Evolutionary conservation across 2,113 vertebrate genomes (phyloP).

Genomic region (Furnarius figulus): DNA sequence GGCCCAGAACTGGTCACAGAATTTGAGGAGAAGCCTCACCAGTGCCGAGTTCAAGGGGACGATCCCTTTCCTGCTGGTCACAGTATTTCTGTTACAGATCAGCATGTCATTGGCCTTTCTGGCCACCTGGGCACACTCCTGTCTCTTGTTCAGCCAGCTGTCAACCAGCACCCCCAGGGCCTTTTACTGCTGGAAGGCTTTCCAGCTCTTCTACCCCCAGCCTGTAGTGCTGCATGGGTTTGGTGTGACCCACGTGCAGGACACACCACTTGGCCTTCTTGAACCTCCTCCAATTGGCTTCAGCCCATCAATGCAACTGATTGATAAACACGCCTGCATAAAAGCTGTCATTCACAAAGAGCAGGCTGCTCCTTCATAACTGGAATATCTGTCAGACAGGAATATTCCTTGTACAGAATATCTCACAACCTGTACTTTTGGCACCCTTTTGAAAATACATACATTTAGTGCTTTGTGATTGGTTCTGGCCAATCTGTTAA

Average conservation of each 20-base stretch:
- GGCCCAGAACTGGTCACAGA: neutral
- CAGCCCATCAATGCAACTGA: neutral
- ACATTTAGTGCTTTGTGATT: neutral
- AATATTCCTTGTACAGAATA: neutral
- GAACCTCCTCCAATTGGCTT: neutral
- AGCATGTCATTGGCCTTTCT: neutral
- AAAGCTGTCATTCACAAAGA: neutral
- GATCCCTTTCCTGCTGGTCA: neutral
- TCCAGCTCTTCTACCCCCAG: neutral
- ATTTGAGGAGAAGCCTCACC: neutral
- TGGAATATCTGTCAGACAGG: neutral
- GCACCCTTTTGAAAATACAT: neutral
- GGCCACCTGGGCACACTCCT: neutral
- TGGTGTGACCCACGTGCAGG: neutral
- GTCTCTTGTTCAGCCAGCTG: neutral
- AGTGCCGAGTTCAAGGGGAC: fast-evolving
- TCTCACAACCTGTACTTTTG: neutral
- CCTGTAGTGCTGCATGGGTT: neutral
- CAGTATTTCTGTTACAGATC: fast-evolving
- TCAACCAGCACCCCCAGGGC: fast-evolving
- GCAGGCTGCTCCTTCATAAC: neutral
- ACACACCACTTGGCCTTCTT: neutral
- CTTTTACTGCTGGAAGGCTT: neutral
- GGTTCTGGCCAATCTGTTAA: neutral
- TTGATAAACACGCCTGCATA: neutral